Evolutionary conservation across 2,113 vertebrate genomes (phyloP), one percentile per base, ranked within the genome.

Genomic region (Toxotes jaculatrix): DNA sequence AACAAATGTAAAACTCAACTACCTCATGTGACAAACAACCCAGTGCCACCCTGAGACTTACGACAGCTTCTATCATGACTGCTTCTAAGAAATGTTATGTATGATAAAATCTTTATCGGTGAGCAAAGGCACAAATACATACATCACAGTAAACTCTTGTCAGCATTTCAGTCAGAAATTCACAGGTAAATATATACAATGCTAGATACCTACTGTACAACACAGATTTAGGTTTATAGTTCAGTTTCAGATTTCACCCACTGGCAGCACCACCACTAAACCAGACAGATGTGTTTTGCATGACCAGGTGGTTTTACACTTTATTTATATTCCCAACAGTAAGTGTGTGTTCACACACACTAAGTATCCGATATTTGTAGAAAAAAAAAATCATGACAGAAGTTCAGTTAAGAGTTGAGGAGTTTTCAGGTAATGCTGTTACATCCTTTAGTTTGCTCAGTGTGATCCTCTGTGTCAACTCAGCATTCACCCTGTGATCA

Each of bases 401-500:
- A 27, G 62, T 34, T 51, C 1, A 23, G 13, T 59, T 65, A 5
- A 31, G 27, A 27, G 27, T 27, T 27, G 27, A 27, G 27, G 45
- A 65, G 43, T 59, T 57, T 75, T 68, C 21, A 66, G 38, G 13
- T 59, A 62, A 74, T 51, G 16, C 36, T 34, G 4, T 74, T 56
- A 12, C 38, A 83, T 10, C 0, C 49, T 59, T 42, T 49, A 12
- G 31, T 64, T 66, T 43, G 14, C 23, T n/a, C 34, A 55, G 19
- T 55, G 53, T 62, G 19, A 27, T 84, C 47, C 43, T 83, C 13
- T 63, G 55, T 53, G 47, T 56, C 32, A 51, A 42, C 42, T 70
- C 51, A 12, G 27, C 19, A 36, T 65, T 70, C 38, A 70, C 45
- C 57, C 66, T 60, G 61, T 72, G 56, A 79, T 71, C 68, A 85